Base-by-base conservation (phyloP, 1,140 invertebrate genomes). In the Diabrotica undecimpunctata region DNA sequence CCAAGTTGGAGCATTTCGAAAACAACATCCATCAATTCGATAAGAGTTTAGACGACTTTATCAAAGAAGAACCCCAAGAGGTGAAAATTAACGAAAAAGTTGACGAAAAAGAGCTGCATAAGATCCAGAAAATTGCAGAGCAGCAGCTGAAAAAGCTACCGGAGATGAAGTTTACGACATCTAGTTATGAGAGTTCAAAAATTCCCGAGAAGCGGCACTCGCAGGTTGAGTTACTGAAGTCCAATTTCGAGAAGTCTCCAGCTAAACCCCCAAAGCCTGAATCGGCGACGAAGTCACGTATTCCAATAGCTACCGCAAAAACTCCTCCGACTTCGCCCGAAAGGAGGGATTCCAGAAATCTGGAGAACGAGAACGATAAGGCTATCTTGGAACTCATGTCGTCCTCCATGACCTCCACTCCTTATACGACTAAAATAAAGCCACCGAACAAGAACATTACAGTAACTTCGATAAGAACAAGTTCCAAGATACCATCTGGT, bases 141-240 rank as follows among this genome's bases (percentile, higher is more conserved):
- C 75, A 76, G 60, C 73, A 77, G 56, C 62, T 77, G 51, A 77
- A 78, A 66, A 78, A 75, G 67, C 60, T 79, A 35, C 76, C 81
- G 59, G 81, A 83, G 59, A 86, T 86, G 62, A 81, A 83, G 74
- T 86, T 86, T 72, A 79, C 81, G 37, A 85, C 84, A 13, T 81
- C 84, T 0, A 85, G 83, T 36, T 85, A 86, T 70, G 83, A 85
- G 79, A 78, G 78, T 65, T 77, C 78, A 2, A 79, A 75, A 65
- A 71, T 72, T 10, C 74, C 76, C 7, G 77, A 79, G 61, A 80
- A 79, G 62, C 68, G 83, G 65, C 72, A 83, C 11, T 85, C 83
- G 9, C 78, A 79, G 63, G 79, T 81, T 51, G 80, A 81, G 70
- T 70, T 79, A 54, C 70, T 81, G 36, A 73, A 78, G 35, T 80